Evolutionary conservation across 1,140 invertebrate genomes (phyloP).

Genomic region (Conus ventricosus): DNA sequence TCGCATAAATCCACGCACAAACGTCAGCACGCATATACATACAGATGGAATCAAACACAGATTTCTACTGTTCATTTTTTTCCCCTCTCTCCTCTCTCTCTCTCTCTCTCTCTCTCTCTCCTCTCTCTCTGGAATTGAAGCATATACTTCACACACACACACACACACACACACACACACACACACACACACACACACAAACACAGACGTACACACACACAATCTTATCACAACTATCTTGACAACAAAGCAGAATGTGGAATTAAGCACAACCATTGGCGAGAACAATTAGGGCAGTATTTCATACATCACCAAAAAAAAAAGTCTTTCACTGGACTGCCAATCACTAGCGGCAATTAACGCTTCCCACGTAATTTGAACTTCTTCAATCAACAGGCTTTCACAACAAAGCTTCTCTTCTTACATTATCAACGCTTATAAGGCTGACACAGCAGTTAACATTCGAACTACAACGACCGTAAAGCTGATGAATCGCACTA

Average conservation of each 20-base stretch:
- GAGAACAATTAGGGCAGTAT: not conserved
- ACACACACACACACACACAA: slow-evolving; percentile 6
- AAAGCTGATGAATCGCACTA: too few relatives aligned
- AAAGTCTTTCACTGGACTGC: not conserved
- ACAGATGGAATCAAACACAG: not conserved
- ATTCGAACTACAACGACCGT: too few relatives aligned
- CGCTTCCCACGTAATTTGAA: not conserved
- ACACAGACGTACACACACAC: not conserved
- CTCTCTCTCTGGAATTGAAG: not conserved
- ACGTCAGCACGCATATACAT: not conserved
- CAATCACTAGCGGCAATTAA: not conserved
- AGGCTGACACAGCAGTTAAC: too few relatives aligned
- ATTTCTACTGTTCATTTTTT: not conserved
- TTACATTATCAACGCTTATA: not conserved
- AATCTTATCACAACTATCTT: not conserved
- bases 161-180: not conserved
- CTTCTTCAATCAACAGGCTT: not conserved
- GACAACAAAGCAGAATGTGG: not conserved
- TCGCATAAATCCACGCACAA: not conserved
- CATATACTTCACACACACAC: not conserved
- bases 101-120: not conserved
- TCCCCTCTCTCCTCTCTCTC: not conserved
- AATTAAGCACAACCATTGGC: not conserved
- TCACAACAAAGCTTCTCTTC: not conserved
- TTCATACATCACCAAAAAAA: not conserved